Evolutionary conservation across 2,113 vertebrate species (phyloP), one percentile per base, ranked within the genome.

Genomic region (Lepus europaeus): DNA sequence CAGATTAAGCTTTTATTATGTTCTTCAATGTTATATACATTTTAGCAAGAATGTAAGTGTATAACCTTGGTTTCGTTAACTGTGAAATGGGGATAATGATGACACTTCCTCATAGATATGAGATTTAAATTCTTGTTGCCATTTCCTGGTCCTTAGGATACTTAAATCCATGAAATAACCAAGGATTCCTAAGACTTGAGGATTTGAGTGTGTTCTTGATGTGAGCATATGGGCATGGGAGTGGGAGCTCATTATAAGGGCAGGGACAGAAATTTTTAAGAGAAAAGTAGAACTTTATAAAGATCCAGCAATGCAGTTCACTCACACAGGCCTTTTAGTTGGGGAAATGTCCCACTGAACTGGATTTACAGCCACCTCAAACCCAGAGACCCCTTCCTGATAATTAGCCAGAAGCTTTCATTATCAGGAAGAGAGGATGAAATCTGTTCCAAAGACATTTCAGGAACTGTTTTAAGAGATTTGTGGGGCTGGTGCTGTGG

Each of bases 111-210:
- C 27, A 27, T 2, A 74, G 27, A 80, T 78, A 64, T 12, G 29
- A 78, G 19, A 96, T 59, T 56, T 87, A 64, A 77, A 87, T 93
- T 66, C 49, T 88, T 66, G 49, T 77, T 29, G 33, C 19, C 29
- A 72, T 69, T 27, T 84, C 33, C 69, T 61, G 74, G 17, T 79
- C 51, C 85, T 89, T 19, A 86, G 61, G n/a, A 59, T 33, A 76
- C 29, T 69, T 36, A 13, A 36, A 36, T 39, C 73, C 53, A 56
- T 86, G 80, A 81, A 27, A 64, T 85, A 92, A 89, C 33, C 61
- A 64, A 92, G 74, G 23, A 74, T 36, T 89, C 68, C 33, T 20
- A 22, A 61, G 13, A 85, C 45, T 45, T 45, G 45, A 45, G 16
- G 61, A 76, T 63, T 51, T 36, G 59, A 90, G 19, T 49, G 11